phyloP scores from a whole-genome alignment of 1,140 invertebrate species.

The Brachionus manjavacas region DNA sequence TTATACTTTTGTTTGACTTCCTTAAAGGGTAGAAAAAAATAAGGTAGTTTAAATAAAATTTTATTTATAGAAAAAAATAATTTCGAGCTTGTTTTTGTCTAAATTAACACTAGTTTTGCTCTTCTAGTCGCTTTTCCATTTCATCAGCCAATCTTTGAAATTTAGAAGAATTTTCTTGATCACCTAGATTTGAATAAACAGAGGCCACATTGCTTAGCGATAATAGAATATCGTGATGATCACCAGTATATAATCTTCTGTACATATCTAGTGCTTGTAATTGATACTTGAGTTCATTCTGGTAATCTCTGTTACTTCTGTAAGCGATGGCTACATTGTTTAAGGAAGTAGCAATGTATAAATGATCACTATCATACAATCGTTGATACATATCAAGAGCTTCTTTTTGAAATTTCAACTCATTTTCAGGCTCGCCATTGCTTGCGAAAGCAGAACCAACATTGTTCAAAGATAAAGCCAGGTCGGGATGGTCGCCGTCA shows the following conservation, averaged over 20 bases:
- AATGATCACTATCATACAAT: slow-evolving; percentile 30
- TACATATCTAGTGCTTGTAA: slow-evolving; percentile 26
- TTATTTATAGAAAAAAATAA: not conserved
- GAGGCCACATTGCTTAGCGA: not conserved
- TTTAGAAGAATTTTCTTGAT: not conserved
- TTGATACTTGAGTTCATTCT: slow-evolving; percentile 29
- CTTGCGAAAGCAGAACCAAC: not conserved
- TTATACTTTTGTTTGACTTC: too few relatives aligned
- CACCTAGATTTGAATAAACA: not conserved
- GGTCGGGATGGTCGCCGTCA: slow-evolving; percentile 6
- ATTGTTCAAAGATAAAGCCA: slow-evolving; percentile 28
- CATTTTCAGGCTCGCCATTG: not conserved
- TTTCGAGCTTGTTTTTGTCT: not conserved
- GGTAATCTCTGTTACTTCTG: not conserved
- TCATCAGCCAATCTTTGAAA: slow-evolving; percentile 3
- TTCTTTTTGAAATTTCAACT: slow-evolving; percentile 30
- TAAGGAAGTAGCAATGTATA: slow-evolving; percentile 15
- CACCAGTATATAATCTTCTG: slow-evolving; percentile 13
- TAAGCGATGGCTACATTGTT: slow-evolving; percentile 20
- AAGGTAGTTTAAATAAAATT: not conserved
- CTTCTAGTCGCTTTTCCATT: slow-evolving; percentile 10
- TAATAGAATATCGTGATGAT: slow-evolving; percentile 11
- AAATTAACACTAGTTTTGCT: not conserved
- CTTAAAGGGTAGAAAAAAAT: too few relatives aligned
- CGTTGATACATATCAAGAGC: slow-evolving; percentile 23